phyloP scores from a whole-genome alignment of 1,140 invertebrate species.

The Atta colombica region DNA sequence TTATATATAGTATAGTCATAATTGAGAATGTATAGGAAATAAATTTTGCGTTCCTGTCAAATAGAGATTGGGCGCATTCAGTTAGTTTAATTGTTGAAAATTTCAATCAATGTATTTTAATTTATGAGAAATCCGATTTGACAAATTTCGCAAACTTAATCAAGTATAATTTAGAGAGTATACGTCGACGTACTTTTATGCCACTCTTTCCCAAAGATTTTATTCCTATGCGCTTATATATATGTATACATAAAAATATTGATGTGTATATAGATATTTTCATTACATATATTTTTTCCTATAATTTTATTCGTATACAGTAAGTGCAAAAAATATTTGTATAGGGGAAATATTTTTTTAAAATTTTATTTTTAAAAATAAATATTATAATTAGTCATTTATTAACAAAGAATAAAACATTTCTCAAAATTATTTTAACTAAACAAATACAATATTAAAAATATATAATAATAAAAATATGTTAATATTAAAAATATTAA shows the following conservation, averaged over 20 bases:
- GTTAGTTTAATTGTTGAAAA: slow-evolving; percentile 17
- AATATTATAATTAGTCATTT: too few species aligned
- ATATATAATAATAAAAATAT: too few species aligned
- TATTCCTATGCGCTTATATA: background rate
- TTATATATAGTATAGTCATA: background rate
- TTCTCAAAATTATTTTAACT: too few species aligned
- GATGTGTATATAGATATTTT: background rate
- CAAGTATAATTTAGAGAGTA: background rate
- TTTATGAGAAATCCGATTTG: slow-evolving; percentile 19
- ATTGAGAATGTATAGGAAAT: slow-evolving; percentile 21
- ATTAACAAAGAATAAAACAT: too few species aligned
- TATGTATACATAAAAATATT: background rate
- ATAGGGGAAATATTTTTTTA: too few species aligned
- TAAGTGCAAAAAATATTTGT: too few species aligned
- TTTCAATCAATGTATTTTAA: slow-evolving; percentile 36
- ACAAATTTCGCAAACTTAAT: slow-evolving; percentile 31
- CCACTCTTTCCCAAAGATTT: background rate
- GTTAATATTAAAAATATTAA: too few species aligned
- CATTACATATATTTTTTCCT: too few species aligned
- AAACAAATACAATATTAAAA: too few species aligned
- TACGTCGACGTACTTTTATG: background rate
- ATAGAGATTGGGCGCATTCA: slow-evolving; percentile 11
- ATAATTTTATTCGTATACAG: too few species aligned
- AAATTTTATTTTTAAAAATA: too few species aligned
- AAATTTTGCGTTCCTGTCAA: slow-evolving; percentile 34